Base-by-base conservation (phyloP, 2,888 invertebrate genomes). In the Chloroclysta siterata region DNA sequence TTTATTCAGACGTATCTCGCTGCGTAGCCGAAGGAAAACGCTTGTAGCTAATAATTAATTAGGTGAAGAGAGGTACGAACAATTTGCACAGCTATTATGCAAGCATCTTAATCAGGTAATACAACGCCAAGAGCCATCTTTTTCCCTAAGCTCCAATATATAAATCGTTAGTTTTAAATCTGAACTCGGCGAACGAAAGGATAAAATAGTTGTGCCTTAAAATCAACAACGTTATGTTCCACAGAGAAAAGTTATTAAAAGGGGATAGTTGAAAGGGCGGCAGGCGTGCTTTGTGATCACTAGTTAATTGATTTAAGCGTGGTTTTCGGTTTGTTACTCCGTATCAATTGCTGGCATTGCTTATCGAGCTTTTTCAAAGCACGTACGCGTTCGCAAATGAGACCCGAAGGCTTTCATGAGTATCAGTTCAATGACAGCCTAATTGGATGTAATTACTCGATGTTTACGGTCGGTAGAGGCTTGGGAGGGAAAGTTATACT, bases 21-120 rank as follows among this genome's bases (percentile, higher is more conserved):
- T 63, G 72, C 68, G 61, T 51, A 66, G 68, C 68, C 57, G 57
- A 61, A 59, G 68, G 64, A 67, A 42, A 63, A 71, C 54, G 64
- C 64, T 71, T 68, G 69, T 71, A 72, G 67, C 69, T 73, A 75
- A 68, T 73, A 73, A 75, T 77, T 77, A 75, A 77, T 75, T 74
- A 74, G 66, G 73, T 71, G 72, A 74, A 74, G 74, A 74, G 69
- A 74, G 72, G 72, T 73, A 76, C 61, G 65, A 72, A 71, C 71
- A 71, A 73, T 77, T 78, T 72, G 68, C 69, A 68, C 70, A 68
- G 68, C 68, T 68, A 75, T 77, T 76, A 69, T 71, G 63, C 66
- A 72, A 72, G 66, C 65, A 56, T 59, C 60, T 65, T 68, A 65
- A 65, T 70, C 67, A 65, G 71, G 66, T 65, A 61, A 47, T 41